Evolutionary conservation across 2,113 vertebrate genomes (phyloP).

Genomic region (Ptyas mucosa): DNA sequence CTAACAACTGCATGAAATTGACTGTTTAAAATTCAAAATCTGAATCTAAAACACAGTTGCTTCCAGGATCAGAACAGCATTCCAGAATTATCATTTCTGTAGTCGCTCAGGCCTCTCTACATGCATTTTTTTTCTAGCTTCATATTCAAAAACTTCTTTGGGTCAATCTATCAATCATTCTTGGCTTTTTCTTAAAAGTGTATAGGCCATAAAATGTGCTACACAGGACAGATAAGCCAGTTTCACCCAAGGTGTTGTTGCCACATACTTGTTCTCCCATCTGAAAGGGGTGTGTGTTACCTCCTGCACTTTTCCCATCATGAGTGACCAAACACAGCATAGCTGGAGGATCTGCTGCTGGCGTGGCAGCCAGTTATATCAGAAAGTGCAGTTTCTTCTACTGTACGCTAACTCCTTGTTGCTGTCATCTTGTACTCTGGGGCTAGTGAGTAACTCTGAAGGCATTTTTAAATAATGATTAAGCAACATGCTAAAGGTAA

Average conservation of each 20-base stretch:
- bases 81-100: not conserved
- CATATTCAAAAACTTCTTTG: not conserved
- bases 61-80: not conserved
- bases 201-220: not conserved
- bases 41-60: not conserved
- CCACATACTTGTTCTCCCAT: not conserved
- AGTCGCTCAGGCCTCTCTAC: not conserved
- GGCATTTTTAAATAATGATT: not conserved
- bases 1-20: not conserved
- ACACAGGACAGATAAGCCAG: not conserved
- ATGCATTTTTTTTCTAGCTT: not conserved
- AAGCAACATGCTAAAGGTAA: constrained; percentile 32
- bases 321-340: not conserved
- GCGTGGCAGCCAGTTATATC: not conserved
- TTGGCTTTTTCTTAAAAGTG: not conserved
- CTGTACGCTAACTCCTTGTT: not conserved
- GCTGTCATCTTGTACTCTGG: not conserved
- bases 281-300: not conserved
- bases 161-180: not conserved
- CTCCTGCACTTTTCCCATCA: not conserved
- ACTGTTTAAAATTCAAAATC: not conserved
- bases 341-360: not conserved
- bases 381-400: not conserved
- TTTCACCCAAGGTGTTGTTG: not conserved
- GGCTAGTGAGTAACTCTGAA: constrained; percentile 30